Evolutionary conservation across 2,888 invertebrate genomes (phyloP).

Genomic region (Hololepta plana): DNA sequence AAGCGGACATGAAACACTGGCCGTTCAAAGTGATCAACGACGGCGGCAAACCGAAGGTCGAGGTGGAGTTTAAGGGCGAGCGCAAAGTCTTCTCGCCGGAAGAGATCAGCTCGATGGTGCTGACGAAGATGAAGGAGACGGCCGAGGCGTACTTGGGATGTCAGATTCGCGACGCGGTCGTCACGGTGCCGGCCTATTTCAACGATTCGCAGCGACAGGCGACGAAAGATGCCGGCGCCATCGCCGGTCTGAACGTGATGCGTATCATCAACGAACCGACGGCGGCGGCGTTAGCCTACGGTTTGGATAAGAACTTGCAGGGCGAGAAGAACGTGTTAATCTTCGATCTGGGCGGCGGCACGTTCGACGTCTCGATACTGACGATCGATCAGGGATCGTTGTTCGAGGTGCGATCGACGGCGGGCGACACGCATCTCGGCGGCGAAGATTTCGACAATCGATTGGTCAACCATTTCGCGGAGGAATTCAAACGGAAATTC

Average conservation of each 20-base stretch:
- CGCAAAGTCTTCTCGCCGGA: constrained; percentile 45
- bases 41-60: constrained; percentile 45
- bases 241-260: constrained; percentile 57
- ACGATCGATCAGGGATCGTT: constrained; percentile 61
- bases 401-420: constrained; percentile 67
- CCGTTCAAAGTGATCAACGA: constrained; percentile 57
- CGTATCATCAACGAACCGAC: constrained; percentile 74
- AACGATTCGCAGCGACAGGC: constrained; percentile 59
- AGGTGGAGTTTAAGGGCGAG: constrained; percentile 47
- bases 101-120: constrained; percentile 51
- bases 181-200: constrained; percentile 58
- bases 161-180: constrained; percentile 48
- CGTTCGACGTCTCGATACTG: constrained; percentile 69
- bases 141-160: constrained; percentile 54
- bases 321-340: constrained; percentile 45
- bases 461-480: constrained; percentile 34
- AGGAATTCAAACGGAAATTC: constrained; percentile 36
- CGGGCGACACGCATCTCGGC: constrained; percentile 70
- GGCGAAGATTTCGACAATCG: constrained; percentile 50
- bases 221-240: constrained; percentile 68
- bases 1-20: constrained; percentile 69
- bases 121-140: constrained; percentile 44
- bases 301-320: constrained; percentile 45
- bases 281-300: constrained; percentile 55
- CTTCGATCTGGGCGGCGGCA: constrained; percentile 43